Base-by-base conservation (phyloP, 2,113 vertebrate genomes). In the Colistium nudipinnis region DNA sequence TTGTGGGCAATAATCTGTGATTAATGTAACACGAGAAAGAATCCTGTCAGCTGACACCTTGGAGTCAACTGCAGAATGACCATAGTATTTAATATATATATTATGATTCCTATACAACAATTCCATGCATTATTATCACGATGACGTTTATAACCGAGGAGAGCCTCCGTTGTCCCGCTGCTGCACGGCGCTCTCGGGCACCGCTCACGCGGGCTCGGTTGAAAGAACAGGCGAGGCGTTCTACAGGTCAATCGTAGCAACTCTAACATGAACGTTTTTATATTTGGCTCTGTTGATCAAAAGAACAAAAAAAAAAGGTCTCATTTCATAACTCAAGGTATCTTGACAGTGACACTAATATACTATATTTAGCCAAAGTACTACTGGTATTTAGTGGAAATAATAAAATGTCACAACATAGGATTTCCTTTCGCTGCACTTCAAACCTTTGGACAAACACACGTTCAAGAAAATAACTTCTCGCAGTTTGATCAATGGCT, bases 1-100 rank as follows among this genome's bases (percentile, higher is more conserved):
- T 57, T 54, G 14, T 43, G 16, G n/a, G 39, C 17, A 43, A 16
- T 36, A 31, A 24, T 33, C 20, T 57, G 44, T 22, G 31, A 36
- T 56, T n/a, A 62, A 43, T 38, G 7, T 24, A 63, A 71, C 22
- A 55, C 39, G 7, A 57, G 39, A 55, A 9, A 19, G 17, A 65
- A 41, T 48, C 52, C 43, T 66, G 54, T 38, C 22, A 25, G 39
- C 59, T 71, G 70, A 45, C 49, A 68, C 48, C 7, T 39, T 44
- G 49, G 49, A 67, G 31, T 80, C 36, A 62, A 82, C 49, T 48
- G 19, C 66, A 78, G 48, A 74, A 27, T 81, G 3, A 81, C n/a
- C 70, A 76, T 53, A 82, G 60, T 79, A 70, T 72, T 78, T 31
- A 68, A 78, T 79, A 80, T 76, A 82, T 80, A 45, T 76, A 82